Evolutionary conservation across 1,140 invertebrate species (phyloP).

Genomic region (Colletes gigas): DNA sequence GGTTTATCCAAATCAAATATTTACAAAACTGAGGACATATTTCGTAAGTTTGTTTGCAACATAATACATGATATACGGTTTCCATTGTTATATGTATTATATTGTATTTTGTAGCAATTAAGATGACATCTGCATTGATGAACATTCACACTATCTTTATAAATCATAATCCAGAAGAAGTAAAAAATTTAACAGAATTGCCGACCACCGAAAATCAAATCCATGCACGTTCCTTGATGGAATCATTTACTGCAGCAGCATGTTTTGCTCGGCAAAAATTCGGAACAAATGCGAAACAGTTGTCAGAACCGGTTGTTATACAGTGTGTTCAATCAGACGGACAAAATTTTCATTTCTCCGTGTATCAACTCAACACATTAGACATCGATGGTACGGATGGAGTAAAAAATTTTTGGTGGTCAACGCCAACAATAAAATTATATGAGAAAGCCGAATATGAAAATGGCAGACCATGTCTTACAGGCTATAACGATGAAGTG

Average conservation of each 20-base stretch:
- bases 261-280: slow-evolving; percentile 87
- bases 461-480: slow-evolving; percentile 84
- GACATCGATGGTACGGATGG: slow-evolving; percentile 83
- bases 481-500: slow-evolving; percentile 89
- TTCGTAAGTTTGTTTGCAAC: slow-evolving; percentile 84
- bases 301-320: slow-evolving; percentile 89
- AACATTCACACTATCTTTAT: slow-evolving; percentile 88
- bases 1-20: slow-evolving; percentile 85
- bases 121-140: slow-evolving; percentile 75
- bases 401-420: slow-evolving; percentile 91
- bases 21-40: slow-evolving; percentile 84
- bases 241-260: slow-evolving; percentile 87
- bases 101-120: slow-evolving; percentile 82
- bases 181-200: slow-evolving; percentile 86
- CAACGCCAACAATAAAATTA: slow-evolving; percentile 84
- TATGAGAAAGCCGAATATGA: slow-evolving; percentile 86
- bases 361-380: slow-evolving; percentile 93
- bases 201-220: slow-evolving; percentile 85
- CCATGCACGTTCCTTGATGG: slow-evolving; percentile 85
- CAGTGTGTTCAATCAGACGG: slow-evolving; percentile 91
- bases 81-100: slow-evolving; percentile 8
- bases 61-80: slow-evolving; percentile 20
- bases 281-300: slow-evolving; percentile 85
- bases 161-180: slow-evolving; percentile 84
- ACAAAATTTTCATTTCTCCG: slow-evolving; percentile 88